Evolutionary conservation across 30 jellyfish, hydroid and myxozoan genomes (phyloP).

Genomic region (Sanderia malayensis): DNA sequence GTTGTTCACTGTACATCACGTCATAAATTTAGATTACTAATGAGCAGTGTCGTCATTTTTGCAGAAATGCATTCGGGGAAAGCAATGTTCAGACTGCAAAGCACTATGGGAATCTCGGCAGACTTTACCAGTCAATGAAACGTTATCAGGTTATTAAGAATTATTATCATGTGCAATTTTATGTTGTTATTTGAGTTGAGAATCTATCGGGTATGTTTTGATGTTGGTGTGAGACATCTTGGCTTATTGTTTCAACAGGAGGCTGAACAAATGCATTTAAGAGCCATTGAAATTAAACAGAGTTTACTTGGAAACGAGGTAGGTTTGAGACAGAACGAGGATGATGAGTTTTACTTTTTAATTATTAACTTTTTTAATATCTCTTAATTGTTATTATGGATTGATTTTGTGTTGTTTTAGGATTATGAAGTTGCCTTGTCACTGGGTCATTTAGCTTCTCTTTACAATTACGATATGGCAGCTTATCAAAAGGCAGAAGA

Average conservation of each 20-base stretch:
- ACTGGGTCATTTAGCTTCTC: constrained; percentile 90
- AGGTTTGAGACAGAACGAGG: no score
- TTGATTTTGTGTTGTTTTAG: constrained; percentile 25
- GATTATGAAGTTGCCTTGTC: constrained; percentile 96
- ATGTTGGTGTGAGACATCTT: no score
- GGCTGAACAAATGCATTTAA: constrained; percentile 86
- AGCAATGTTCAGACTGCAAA: constrained; percentile 94
- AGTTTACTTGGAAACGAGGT: constrained; percentile 82
- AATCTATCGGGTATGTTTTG: no score
- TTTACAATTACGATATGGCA: constrained; percentile 89
- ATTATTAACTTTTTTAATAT: neutral
- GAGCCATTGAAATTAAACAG: constrained; percentile 85
- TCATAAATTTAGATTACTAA: no score
- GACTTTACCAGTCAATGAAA: constrained; percentile 89
- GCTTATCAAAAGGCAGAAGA: constrained; percentile 73
- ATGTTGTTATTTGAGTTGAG: no score
- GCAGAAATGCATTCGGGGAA: constrained; percentile 87
- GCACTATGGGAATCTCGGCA: constrained; percentile 93
- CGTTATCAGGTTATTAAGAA: constrained; percentile 45
- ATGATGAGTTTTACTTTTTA: no score
- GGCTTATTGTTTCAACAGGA: constrained; percentile 65
- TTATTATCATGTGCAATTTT: neutral
- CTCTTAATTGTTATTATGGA: no score
- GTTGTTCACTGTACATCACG: no score
- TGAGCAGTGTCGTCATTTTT: no score